Evolutionary conservation across 2,888 invertebrate species (phyloP).

Genomic region (Escarpia spicata): DNA sequence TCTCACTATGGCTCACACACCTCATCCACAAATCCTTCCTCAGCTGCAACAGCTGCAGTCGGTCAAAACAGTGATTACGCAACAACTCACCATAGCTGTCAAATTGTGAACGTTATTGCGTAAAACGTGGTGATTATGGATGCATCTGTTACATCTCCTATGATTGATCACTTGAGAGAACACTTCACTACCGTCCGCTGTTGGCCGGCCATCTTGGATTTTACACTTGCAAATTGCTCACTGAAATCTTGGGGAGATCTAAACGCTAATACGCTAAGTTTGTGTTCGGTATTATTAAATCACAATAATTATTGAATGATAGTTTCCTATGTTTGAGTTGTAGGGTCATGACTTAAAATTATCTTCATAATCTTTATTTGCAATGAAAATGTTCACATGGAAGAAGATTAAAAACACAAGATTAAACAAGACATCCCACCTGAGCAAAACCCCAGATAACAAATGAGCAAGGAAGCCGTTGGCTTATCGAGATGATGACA

Average conservation of each 20-base stretch:
- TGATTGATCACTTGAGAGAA: background rate
- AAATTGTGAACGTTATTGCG: background rate
- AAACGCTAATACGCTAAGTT: too few species aligned
- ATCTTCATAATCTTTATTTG: background rate
- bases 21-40: background rate
- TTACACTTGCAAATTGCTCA: too few species aligned
- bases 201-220: background rate
- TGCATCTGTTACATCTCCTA: background rate
- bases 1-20: background rate
- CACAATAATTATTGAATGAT: background rate
- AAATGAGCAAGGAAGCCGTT: too few species aligned
- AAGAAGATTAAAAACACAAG: too few species aligned
- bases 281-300: too few species aligned
- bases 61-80: background rate
- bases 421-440: too few species aligned
- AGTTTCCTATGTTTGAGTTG: background rate
- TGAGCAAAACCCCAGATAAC: too few species aligned
- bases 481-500: background rate
- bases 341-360: background rate
- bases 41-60: background rate
- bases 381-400: background rate
- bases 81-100: background rate
- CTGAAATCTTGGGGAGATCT: too few species aligned
- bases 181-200: background rate
- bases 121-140: background rate